Percentiles rank a stretch among this genome's conserved stretches.
phyloP scores from a whole-genome alignment of 2,113 vertebrate genomes.

The Vidua chalybeata region DNA sequence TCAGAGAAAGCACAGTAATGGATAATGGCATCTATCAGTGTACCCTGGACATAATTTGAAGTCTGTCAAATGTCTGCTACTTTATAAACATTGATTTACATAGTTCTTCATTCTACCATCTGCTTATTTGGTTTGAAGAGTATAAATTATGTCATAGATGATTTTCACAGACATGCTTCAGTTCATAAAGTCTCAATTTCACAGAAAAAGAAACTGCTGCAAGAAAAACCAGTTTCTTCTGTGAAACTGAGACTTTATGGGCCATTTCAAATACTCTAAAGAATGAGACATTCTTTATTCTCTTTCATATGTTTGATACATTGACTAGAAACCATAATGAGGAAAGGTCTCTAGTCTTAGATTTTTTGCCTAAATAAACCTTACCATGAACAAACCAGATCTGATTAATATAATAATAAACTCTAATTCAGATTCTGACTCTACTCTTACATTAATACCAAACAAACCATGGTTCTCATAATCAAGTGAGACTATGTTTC shows the following conservation, averaged over 20 bases:
- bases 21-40: not conserved
- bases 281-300: slow-evolving; percentile 42
- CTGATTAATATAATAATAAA: not conserved
- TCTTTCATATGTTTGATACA: not conserved
- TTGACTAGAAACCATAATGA: not conserved
- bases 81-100: slow-evolving; percentile 51
- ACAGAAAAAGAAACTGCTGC: not conserved
- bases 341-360: not conserved
- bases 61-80: slow-evolving; percentile 20
- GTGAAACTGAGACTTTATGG: slow-evolving; percentile 20
- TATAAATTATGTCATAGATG: slow-evolving; percentile 40
- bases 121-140: slow-evolving; percentile 6
- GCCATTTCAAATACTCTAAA: not conserved
- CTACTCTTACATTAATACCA: not conserved
- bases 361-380: not conserved
- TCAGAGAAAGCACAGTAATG: slow-evolving; percentile 1
- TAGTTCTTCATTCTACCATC: not conserved
- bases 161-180: slow-evolving; percentile 41
- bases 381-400: not conserved
- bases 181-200: slow-evolving; percentile 37
- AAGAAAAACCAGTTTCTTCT: not conserved
- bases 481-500: not conserved
- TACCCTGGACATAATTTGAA: slow-evolving; percentile 27
- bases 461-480: not conserved
- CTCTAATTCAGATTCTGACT: not conserved